Evolutionary conservation across 2,797 vertebrate species (phyloP).

Genomic region (Sebastes steindachneri): DNA sequence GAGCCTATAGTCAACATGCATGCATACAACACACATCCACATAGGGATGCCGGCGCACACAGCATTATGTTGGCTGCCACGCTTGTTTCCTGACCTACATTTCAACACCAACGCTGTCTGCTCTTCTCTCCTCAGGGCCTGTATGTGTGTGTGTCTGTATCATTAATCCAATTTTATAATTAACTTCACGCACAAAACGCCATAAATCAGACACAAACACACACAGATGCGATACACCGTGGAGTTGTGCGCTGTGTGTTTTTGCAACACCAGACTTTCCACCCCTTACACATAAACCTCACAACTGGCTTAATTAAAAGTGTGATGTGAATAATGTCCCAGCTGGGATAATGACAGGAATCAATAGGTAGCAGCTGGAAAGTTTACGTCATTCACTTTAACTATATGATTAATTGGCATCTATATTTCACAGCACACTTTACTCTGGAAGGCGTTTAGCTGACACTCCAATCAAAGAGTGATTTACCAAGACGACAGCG

Average conservation of each 20-base stretch:
- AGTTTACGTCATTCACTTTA: conserved; percentile 11
- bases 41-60: background rate
- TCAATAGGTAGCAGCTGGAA: conserved; percentile 43
- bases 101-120: conserved; percentile 64
- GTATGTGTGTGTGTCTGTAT: background rate
- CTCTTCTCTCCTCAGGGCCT: conserved; percentile 42
- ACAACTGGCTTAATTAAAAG: conserved; percentile 48
- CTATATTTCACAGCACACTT: conserved; percentile 14
- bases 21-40: background rate
- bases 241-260: background rate
- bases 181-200: conserved; percentile 46
- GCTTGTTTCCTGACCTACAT: conserved; percentile 72
- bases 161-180: conserved; percentile 69
- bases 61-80: conserved; percentile 51
- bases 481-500: background rate
- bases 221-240: background rate
- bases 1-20: conserved; percentile 24
- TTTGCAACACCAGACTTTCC: background rate
- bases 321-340: conserved; percentile 26
- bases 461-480: background rate
- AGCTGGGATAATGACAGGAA: conserved; percentile 1
- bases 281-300: background rate
- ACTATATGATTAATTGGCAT: conserved; percentile 18
- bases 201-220: conserved; percentile 54
- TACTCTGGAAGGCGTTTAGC: background rate